Conservation (phyloP, 2,113 vertebrate genomes). For the Oceanites oceanicus region DNA sequence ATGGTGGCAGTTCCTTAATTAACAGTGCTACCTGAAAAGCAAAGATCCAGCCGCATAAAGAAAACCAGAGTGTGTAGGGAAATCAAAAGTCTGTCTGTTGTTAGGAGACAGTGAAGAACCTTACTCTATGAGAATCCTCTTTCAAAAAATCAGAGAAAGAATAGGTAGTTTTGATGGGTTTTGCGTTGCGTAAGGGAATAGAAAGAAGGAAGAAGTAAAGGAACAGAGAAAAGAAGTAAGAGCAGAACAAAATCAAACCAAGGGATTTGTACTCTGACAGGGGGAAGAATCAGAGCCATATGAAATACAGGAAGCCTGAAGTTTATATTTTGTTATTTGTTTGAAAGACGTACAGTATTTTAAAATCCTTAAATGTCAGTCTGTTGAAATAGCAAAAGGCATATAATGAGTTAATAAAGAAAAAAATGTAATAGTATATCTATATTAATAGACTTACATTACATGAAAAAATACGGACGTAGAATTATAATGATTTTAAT, state of each 20-base stretch:
- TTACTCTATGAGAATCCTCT: background rate
- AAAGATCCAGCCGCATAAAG: background rate
- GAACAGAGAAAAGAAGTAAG: background rate
- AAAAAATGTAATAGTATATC: background rate
- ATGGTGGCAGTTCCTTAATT: background rate
- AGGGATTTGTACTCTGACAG: background rate
- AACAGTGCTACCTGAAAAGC: background rate
- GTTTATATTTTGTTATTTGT: background rate
- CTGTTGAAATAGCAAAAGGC: background rate
- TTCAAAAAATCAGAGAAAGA: background rate
- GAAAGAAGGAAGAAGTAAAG: background rate
- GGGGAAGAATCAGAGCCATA: background rate
- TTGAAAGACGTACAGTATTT: background rate
- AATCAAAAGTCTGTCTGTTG: background rate
- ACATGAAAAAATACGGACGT: background rate
- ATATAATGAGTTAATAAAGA: background rate
- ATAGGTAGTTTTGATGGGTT: background rate
- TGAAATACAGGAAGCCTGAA: background rate
- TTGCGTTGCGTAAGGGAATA: background rate
- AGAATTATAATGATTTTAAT: background rate
- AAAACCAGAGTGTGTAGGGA: background rate
- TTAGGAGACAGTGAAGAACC: background rate
- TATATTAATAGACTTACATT: background rate
- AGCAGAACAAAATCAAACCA: background rate
- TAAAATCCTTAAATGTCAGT: no score